Evolutionary conservation across 2,888 invertebrate species (phyloP).

Genomic region (Apantesis nais): DNA sequence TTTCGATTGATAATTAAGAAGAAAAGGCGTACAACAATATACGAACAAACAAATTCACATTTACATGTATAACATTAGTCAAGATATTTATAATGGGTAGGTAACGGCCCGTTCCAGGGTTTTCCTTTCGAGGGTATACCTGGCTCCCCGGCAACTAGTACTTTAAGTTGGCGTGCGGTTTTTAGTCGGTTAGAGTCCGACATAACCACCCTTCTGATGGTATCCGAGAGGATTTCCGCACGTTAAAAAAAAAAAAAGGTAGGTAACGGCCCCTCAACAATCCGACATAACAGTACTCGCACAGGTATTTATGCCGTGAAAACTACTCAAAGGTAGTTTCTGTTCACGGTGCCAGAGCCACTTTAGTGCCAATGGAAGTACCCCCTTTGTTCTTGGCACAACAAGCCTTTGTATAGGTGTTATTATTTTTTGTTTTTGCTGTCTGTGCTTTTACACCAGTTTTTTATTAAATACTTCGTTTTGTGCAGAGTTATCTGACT

Average conservation of each 20-base stretch:
- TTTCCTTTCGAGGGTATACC: no score
- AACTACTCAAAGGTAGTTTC: background rate
- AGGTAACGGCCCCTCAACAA: background rate
- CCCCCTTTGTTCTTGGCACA: background rate
- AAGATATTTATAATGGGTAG: background rate
- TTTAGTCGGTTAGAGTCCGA: no score
- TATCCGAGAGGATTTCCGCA: no score
- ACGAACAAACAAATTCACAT: background rate
- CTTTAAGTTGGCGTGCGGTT: no score
- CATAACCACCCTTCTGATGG: no score
- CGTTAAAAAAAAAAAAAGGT: no score
- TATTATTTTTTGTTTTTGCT: background rate
- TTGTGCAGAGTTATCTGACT: background rate
- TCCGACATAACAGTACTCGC: background rate
- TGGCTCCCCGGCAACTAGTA: no score
- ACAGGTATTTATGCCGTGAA: constrained; percentile 1
- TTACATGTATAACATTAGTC: background rate
- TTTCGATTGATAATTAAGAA: background rate
- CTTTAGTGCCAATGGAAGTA: background rate
- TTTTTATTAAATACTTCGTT: background rate
- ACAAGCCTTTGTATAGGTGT: background rate
- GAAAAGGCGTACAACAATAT: background rate
- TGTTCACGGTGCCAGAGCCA: background rate
- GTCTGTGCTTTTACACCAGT: background rate
- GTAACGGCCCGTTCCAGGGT: background rate